Evolutionary conservation across 2,888 invertebrate species (phyloP), one percentile per base, ranked within the genome.

Genomic region (Pollenia griseotomentosa): DNA sequence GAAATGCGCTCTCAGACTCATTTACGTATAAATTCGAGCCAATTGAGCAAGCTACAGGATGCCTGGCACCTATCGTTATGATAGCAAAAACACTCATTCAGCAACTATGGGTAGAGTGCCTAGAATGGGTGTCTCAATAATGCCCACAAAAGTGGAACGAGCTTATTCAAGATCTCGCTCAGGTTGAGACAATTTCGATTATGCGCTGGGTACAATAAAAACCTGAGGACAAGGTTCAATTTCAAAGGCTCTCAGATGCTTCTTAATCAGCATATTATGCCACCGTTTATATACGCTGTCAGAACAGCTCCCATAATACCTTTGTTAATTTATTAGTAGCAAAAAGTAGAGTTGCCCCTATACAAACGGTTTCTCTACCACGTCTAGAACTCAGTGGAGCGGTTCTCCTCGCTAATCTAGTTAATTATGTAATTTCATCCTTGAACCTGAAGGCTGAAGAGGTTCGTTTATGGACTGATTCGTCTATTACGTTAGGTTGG

Each of bases 341-440:
- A 51, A 70, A 70, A 70, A 40, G 53, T 53, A 70, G 53, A 53
- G 68, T 46, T 7, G 40, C 65, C 44, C 65, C 65, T 9, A 16
- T 65, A 10, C 66, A 33, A 33, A 33, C 33, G 3, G 33, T 33
- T 4, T 33, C 33, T 33, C 33, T 33, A 4, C 33, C 2, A 4
- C 33, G 33, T 33, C 33, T 33, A 4, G 33, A 33, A 33, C 33
- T 33, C 0, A 33, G 33, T 33, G 33, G 33, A 33, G 33, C 33
- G 33, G 33, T 4, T 33, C 33, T 33, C 4, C 33, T 33, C 4
- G 33, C 71, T 16, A 71, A 71, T 10, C 44, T 55, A 0, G 55
- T 71, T 10, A 57, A 71, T 40, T 71, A 71, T n/a, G 42, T 71
- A 2, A 42, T 42, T 8, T n/a, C 11, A 5, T 55, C 42, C 4